phyloP scores from a whole-genome alignment of 1,140 invertebrate species.

The Drosophila bipectinata region DNA sequence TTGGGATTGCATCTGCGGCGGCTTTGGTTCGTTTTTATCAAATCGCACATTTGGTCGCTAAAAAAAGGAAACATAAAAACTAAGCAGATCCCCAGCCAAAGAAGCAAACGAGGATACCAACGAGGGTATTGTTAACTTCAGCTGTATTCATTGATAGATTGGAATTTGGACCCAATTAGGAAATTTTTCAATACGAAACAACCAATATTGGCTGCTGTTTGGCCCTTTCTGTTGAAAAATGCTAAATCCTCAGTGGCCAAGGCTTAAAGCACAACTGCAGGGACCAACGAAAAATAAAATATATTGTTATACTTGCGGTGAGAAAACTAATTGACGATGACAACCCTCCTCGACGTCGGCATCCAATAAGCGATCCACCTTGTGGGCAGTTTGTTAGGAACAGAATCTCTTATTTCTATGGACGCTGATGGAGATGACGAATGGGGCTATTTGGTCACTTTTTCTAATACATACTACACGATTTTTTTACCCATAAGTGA shows the following conservation, averaged over 20 bases:
- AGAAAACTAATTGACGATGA: constrained; percentile 77
- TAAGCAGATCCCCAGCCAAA: neutral
- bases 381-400: neutral
- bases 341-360: constrained; percentile 37
- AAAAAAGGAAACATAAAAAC: neutral
- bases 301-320: constrained; percentile 74
- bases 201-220: constrained; percentile 27
- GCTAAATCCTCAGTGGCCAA: constrained; percentile 58
- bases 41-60: constrained; percentile 1
- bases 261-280: constrained; percentile 18
- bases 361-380: constrained; percentile 17
- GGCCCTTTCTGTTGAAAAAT: constrained; percentile 67
- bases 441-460: constrained; percentile 32
- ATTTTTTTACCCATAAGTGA: constrained; percentile 20
- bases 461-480: constrained; percentile 7
- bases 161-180: constrained; percentile 80
- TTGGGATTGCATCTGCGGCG: neutral
- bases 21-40: neutral
- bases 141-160: constrained; percentile 71
- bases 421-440: neutral
- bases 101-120: constrained; percentile 13
- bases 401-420: constrained; percentile 23
- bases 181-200: constrained; percentile 63
- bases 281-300: constrained; percentile 64
- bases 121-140: constrained; percentile 26